Evolutionary conservation across 2,888 invertebrate species (phyloP).

Genomic region (Nesidiocoris tenuis): DNA sequence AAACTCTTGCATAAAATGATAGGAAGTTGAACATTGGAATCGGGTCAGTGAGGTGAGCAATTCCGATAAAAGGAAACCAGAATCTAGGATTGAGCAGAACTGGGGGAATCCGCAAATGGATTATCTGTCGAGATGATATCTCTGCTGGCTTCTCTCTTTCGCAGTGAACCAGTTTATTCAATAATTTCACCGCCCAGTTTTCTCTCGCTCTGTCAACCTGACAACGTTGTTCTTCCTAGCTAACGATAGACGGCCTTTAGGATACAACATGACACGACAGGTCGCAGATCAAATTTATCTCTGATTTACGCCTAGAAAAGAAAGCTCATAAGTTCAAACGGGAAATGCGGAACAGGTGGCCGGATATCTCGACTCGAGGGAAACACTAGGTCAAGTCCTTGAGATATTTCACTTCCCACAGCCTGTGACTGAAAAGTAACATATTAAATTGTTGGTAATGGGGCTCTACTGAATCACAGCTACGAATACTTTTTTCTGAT

Average conservation of each 20-base stretch:
- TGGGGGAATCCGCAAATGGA: neutral
- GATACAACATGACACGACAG: neutral
- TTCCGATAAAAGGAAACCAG: neutral
- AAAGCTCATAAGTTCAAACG: neutral
- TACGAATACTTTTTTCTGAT: no score
- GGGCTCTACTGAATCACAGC: no score
- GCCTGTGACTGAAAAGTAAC: no score
- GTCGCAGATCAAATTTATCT: neutral
- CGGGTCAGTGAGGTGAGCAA: neutral
- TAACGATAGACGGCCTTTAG: neutral
- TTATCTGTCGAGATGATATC: slow-evolving; percentile 18
- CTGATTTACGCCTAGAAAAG: neutral
- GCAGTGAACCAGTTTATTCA: slow-evolving; percentile 17
- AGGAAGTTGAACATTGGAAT: no score
- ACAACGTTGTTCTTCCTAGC: neutral
- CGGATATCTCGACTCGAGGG: no score
- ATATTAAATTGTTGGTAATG: no score
- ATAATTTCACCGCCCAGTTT: slow-evolving; percentile 9
- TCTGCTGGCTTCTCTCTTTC: neutral
- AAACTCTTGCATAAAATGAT: no score
- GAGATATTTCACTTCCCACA: no score
- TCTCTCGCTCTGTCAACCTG: slow-evolving; percentile 2
- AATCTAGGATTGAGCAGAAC: neutral
- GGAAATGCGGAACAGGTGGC: neutral
- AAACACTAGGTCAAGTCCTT: no score